Percentiles rank a stretch among this genome's conserved stretches.
Conservation (phyloP, 2,888 invertebrate species). For the Drosophila acutilabella region DNA sequence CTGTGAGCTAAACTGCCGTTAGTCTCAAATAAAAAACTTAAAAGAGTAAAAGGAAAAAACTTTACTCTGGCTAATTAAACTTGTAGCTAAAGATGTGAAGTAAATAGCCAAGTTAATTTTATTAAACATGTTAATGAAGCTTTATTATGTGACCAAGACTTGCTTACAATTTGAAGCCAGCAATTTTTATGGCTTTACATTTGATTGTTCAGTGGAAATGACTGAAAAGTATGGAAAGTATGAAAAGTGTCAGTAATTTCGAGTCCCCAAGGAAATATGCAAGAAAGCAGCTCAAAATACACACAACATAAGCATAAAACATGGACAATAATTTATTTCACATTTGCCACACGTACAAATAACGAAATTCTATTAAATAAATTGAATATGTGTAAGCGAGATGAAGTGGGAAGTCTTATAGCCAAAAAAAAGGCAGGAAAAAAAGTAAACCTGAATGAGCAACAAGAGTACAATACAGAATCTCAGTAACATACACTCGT, state of each 20-base stretch:
- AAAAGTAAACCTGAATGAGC: constrained; percentile 27
- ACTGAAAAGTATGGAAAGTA: neutral
- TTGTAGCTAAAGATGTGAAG: neutral
- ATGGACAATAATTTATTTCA: constrained; percentile 52
- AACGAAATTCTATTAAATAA: constrained; percentile 73
- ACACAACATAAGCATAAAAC: constrained; percentile 18
- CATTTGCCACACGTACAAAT: constrained; percentile 58
- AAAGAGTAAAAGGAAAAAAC: no score
- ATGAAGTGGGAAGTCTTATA: constrained; percentile 44
- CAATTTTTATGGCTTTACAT: constrained; percentile 1
- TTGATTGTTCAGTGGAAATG: neutral
- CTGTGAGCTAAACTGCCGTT: neutral
- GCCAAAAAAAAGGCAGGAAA: neutral
- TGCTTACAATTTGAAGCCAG: neutral
- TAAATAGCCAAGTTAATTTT: neutral
- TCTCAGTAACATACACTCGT: constrained; percentile 43
- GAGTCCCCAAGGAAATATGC: neutral
- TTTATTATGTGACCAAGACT: no score
- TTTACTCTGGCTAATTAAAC: neutral
- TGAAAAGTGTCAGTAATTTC: constrained; percentile 1
- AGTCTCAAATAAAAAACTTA: neutral
- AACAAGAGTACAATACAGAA: constrained; percentile 42
- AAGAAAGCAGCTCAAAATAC: constrained; percentile 4
- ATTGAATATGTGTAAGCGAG: constrained; percentile 65
- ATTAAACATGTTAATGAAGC: no score